A percentile compares a stretch with the other conserved stretches of the same genome.
phyloP scores from a whole-genome alignment of 2,113 vertebrate species.

The Cyanistes caeruleus region DNA sequence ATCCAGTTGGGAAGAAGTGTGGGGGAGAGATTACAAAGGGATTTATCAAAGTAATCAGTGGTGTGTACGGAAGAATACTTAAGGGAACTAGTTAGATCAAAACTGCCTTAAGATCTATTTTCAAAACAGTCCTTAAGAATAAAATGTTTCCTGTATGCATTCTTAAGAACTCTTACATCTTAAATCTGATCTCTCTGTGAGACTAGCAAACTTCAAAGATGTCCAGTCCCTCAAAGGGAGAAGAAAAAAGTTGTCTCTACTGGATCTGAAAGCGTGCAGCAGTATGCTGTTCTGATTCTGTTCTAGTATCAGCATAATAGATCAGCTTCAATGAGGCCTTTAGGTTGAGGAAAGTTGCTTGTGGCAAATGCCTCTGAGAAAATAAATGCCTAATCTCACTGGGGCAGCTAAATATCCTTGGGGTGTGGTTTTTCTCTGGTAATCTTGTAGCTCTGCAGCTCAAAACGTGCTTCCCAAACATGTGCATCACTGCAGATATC shows the following conservation, averaged over 20 bases:
- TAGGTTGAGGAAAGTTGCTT: not conserved
- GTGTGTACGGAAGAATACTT: not conserved
- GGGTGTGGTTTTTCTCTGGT: not conserved
- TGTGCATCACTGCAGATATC: not conserved
- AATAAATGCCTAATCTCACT: not conserved
- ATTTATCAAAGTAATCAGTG: not conserved
- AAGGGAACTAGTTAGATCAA: slow-evolving; percentile 23
- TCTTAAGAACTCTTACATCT: not conserved
- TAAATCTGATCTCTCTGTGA: not conserved
- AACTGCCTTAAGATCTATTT: slow-evolving; percentile 2
- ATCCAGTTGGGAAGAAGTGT: not conserved
- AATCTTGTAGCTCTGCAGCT: not conserved
- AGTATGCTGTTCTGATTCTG: not conserved
- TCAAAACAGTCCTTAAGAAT: slow-evolving; percentile 10
- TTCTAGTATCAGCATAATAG: not conserved
- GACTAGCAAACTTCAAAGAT: not conserved
- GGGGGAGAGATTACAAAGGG: not conserved
- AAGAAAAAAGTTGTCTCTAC: not conserved
- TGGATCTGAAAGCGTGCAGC: not conserved
- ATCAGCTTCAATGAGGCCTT: not conserved
- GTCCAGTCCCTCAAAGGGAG: not conserved
- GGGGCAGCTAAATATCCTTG: not conserved
- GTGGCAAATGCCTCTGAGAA: not conserved
- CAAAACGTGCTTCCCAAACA: not conserved
- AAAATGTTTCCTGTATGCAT: slow-evolving; percentile 8